These are phyloP conservation scores for Bombylius major DNA, from an alignment of 2,888 invertebrate species.

Conservation along the genomic window DNA sequence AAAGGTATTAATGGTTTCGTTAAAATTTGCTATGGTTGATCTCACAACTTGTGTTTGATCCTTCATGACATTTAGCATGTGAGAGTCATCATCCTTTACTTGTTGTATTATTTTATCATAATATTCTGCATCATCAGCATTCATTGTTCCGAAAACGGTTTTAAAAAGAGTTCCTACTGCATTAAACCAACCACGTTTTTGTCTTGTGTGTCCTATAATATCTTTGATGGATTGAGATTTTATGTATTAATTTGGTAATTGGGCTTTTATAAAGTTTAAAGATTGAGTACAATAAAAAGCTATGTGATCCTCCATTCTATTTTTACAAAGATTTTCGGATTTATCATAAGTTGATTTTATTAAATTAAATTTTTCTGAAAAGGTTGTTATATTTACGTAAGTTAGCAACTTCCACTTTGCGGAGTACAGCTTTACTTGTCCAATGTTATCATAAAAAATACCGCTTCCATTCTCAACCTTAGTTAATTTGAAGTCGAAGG, in stretches of 20 bases:
- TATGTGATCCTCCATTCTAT: neutral
- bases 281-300: constrained; percentile 1
- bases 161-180: constrained; percentile 5
- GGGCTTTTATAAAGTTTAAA: neutral
- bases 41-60: constrained; percentile 14
- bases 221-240: constrained; percentile 1
- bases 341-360: neutral
- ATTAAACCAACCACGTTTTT: constrained; percentile 1
- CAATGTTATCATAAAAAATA: constrained; percentile 10
- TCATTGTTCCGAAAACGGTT: constrained; percentile 4
- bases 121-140: constrained; percentile 11
- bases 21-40: constrained; percentile 14
- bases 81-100: constrained; percentile 11
- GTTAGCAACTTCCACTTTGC: constrained; percentile 4
- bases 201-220: neutral
- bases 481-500: neutral
- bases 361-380: neutral
- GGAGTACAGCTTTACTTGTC: constrained; percentile 6
- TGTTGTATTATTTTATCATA: constrained; percentile 13
- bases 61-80: constrained; percentile 11
- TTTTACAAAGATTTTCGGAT: neutral
- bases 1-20: constrained; percentile 12
- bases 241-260: neutral
- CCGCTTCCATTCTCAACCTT: constrained; percentile 3
- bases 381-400: neutral